Base-by-base conservation (phyloP, 1,140 invertebrate genomes). In the Ericerus pela region DNA sequence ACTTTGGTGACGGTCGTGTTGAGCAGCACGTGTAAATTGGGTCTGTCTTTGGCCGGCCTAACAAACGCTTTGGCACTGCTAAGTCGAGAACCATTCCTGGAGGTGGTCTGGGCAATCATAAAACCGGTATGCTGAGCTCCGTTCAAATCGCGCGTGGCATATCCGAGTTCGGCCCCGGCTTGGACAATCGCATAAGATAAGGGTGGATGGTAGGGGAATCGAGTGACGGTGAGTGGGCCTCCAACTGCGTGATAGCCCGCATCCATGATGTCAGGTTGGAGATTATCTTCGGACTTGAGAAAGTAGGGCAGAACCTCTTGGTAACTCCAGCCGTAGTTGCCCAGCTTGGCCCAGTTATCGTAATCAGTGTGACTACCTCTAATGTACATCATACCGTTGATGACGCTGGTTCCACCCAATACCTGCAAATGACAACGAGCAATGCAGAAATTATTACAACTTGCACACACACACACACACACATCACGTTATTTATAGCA, bases 321-420 rank as follows among this genome's bases (percentile, higher is more conserved):
- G 68, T 88, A 96, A 18, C 82, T 80, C 93, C 93, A 97, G 24
- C 89, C 89, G 2, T 77, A 72, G 62, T 88, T 90, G 1, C 93
- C 93, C 47, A 82, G 72, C 4, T 74, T 76, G 6, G 85, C 85
- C 94, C 93, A 97, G 47, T 81, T 73, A 65, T 97, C 88, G 69
- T 84, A 97, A 69, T 97, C 94, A 61, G 80, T 80, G 10, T 82
- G 77, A 62, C 91, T 86, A 1, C 93, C 94, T 51, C 94, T 75
- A 56, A 96, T 90, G 68, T 97, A 96, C 71, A 91, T 91, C 92
- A 97, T 96, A 1, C 90, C 91, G 68, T 97, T 97, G 70, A 97
- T 79, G 0, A 91, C 88, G 26, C 89, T 92, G 0, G 88, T 94
- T 1, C 93, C 93, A 18, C 92, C 92, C 1, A 92, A 67, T 0